Conservation (phyloP, 2,888 invertebrate genomes). For the Nephrotoma guestfalica region DNA sequence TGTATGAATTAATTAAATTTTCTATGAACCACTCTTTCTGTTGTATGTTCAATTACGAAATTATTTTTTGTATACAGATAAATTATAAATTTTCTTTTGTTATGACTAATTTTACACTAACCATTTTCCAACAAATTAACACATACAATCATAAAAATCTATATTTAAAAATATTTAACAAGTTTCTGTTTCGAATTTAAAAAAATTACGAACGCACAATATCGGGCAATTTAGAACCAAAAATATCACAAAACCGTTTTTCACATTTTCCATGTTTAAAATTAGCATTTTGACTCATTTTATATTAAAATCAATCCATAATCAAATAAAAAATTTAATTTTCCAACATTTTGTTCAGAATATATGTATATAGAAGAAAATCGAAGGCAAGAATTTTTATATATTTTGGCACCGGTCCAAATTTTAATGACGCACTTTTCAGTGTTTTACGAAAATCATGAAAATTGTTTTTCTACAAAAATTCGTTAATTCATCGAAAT, state of each 20-base stretch:
- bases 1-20: neutral
- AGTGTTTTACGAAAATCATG: neutral
- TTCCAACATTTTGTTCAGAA: neutral
- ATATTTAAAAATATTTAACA: neutral
- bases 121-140: neutral
- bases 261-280: neutral
- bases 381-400: neutral
- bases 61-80: neutral
- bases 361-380: neutral
- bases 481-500: neutral
- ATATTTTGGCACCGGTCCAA: neutral
- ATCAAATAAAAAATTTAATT: neutral
- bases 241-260: neutral
- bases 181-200: neutral
- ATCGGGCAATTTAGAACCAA: neutral
- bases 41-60: neutral
- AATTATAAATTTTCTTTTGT: neutral
- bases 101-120: neutral
- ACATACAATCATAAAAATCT: neutral
- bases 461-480: neutral
- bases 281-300: neutral
- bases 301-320: neutral
- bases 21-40: neutral
- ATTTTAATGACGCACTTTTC: neutral
- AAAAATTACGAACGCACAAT: neutral